Evolutionary conservation across 30 jellyfish, hydroid and myxozoan species (phyloP), one percentile per base, ranked within the genome.

Genomic region (Nemopilema nomurai): DNA sequence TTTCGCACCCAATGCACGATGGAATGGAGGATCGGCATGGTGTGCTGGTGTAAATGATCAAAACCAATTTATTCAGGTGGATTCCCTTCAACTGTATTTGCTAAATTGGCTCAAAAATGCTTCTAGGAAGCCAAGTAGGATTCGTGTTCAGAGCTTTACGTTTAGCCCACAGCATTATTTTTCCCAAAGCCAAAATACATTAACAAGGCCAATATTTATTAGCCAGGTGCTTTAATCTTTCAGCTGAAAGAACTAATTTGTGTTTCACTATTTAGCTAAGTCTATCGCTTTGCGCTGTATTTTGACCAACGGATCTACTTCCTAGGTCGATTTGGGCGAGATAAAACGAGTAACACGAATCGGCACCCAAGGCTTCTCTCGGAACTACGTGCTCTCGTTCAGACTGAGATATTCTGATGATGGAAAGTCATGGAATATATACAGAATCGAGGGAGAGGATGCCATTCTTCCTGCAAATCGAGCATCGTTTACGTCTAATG

Each of bases 51-150:
- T 22, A 16, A 41, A 27, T 8, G 96, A 93, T 41, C 70, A 57
- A 30, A 88, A 74, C 3, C 97, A 88, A 79, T 93, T 52, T 32
- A 41, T 93, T 31, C 90, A 88, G 93, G 98, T 93, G 50, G 31
- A 24, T 0, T 27, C 51, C 18, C 17, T 13, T 26, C 26, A 20
- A 8, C 8, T 49, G 8, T 76, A 4, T n/a, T 76, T n/a, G 50
- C 20, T 22, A 4, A 18, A 18, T 26, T 17, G n/a, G 24, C 69
- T 17, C 27, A 32, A 71, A 71, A 32, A 26, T 18, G 28, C 20
- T 76, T 76, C 23, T 20, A n/a, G n/a, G n/a, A n/a, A n/a, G n/a
- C n/a, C n/a, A n/a, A n/a, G n/a, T n/a, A n/a, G n/a, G n/a, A n/a
- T n/a, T n/a, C n/a, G n/a, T n/a, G n/a, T n/a, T n/a, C n/a, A n/a